These are phyloP conservation scores for Polyploca ridens DNA, from an alignment of 2,888 invertebrate genomes.

Conservation along the genomic window DNA sequence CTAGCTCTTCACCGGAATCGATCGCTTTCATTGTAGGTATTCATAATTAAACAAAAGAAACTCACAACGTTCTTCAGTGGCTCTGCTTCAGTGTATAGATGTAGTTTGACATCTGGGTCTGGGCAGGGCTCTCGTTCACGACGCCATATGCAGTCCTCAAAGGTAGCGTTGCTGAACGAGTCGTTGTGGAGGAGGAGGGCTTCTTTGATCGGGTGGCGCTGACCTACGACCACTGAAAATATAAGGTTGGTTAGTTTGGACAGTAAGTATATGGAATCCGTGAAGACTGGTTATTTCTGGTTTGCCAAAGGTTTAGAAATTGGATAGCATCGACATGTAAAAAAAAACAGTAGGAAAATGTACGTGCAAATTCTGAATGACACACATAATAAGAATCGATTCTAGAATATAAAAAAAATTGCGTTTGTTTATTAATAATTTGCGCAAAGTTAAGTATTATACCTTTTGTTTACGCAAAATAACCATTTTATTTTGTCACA, in stretches of 20 bases:
- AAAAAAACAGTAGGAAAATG: too few species aligned
- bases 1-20: too few species aligned
- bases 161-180: conserved; percentile 82
- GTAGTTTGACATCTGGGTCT: conserved; percentile 87
- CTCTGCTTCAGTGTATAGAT: conserved; percentile 86
- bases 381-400: too few species aligned
- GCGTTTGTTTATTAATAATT: background rate
- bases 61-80: conserved; percentile 76
- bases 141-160: conserved; percentile 89
- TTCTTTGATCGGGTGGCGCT: conserved; percentile 84
- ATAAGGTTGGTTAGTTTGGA: background rate
- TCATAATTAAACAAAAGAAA: conserved; percentile 16
- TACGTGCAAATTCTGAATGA: too few species aligned
- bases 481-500: background rate
- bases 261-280: background rate
- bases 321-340: too few species aligned
- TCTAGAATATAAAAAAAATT: too few species aligned
- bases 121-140: conserved; percentile 89
- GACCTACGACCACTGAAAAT: conserved; percentile 22
- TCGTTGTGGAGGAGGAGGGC: conserved; percentile 86
- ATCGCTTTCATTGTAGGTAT: too few species aligned
- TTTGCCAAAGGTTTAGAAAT: too few species aligned
- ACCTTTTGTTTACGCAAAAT: background rate
- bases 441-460: too few species aligned
- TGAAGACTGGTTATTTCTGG: too few species aligned